phyloP scores from a whole-genome alignment of 64 coral and sea anemone species.

The Dendronephthya gigantea region DNA sequence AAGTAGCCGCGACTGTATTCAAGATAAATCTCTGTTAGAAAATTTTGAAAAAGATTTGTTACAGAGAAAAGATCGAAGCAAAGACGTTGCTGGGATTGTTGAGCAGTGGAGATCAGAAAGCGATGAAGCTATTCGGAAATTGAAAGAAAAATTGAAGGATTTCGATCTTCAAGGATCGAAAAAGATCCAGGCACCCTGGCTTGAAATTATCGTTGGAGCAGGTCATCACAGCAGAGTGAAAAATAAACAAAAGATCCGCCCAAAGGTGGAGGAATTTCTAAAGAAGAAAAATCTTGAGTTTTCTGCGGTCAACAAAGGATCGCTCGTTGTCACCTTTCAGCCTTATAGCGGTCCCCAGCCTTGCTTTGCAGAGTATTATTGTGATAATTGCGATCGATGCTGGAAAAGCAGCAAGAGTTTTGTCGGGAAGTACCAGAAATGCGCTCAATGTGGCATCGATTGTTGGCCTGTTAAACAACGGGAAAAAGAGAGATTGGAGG shows the following conservation, averaged over 20 bases:
- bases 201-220: slow-evolving; percentile 60
- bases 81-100: not conserved
- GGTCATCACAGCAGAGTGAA: slow-evolving; percentile 44
- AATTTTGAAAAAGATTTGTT: not conserved
- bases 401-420: slow-evolving; percentile 31
- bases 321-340: slow-evolving; percentile 26
- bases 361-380: slow-evolving; percentile 30
- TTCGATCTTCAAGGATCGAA: slow-evolving; percentile 11
- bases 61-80: no score
- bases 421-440: slow-evolving; percentile 26
- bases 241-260: slow-evolving; percentile 44
- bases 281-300: not conserved
- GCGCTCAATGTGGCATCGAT: not conserved
- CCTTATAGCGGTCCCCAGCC: slow-evolving; percentile 15
- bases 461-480: slow-evolving; percentile 48
- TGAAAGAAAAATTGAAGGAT: not conserved
- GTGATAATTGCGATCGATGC: slow-evolving; percentile 20
- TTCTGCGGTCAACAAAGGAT: slow-evolving; percentile 21
- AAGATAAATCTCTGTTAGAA: not conserved
- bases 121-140: slow-evolving; percentile 46
- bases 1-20: not conserved
- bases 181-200: not conserved
- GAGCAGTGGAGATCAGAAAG: not conserved
- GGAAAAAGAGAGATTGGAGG: not conserved
- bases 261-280: slow-evolving; percentile 34